Conservation (phyloP, 2,888 invertebrate genomes). For the Dascillus cervinus region DNA sequence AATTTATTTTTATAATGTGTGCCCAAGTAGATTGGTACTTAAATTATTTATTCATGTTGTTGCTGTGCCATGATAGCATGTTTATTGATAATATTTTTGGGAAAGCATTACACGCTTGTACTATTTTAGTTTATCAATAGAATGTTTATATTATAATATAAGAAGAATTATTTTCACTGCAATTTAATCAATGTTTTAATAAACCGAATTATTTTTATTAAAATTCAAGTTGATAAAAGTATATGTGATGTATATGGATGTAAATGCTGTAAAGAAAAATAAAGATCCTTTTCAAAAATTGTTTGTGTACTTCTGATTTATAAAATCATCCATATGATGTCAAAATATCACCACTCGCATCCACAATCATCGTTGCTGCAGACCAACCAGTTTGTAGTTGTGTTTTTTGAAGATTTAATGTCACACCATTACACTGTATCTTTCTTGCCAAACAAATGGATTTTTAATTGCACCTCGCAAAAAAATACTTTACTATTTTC, state of each 20-base stretch:
- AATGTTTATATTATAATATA: slow-evolving; percentile 2
- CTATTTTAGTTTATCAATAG: slow-evolving; percentile 9
- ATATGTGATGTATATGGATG: slow-evolving; percentile 39
- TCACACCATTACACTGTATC: no score
- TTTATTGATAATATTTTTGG: slow-evolving; percentile 23
- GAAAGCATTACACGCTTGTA: slow-evolving; percentile 17
- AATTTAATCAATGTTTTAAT: slow-evolving; percentile 12
- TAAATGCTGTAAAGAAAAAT: slow-evolving; percentile 24
- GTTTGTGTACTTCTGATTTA: no score
- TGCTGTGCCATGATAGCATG: slow-evolving; percentile 25
- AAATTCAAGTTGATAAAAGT: slow-evolving; percentile 29
- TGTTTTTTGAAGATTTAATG: no score
- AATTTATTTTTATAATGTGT: slow-evolving; percentile 8
- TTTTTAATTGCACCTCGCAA: no score
- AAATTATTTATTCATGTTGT: slow-evolving; percentile 25
- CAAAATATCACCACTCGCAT: no score
- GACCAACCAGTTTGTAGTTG: no score
- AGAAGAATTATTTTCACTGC: slow-evolving; percentile 10
- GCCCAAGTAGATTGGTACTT: slow-evolving; percentile 10
- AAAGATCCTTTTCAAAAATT: no score
- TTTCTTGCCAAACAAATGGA: no score
- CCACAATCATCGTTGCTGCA: no score
- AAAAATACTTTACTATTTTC: no score
- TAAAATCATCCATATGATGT: no score
- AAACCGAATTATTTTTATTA: slow-evolving; percentile 40